Evolutionary conservation across 2,797 vertebrate species (phyloP).

Genomic region (Aythya fuligula): DNA sequence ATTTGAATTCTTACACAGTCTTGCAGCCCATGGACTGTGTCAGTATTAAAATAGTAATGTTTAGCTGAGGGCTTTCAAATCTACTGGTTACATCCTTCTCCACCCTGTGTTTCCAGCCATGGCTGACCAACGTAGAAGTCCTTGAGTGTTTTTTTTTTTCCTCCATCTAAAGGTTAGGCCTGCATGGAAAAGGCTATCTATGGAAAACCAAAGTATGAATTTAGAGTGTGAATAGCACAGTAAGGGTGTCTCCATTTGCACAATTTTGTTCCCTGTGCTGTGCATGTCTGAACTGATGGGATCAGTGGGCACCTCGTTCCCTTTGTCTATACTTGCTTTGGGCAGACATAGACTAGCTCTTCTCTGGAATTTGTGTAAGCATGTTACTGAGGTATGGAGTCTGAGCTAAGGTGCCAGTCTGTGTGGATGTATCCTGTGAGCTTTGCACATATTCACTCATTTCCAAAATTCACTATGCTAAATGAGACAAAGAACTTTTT

Average conservation of each 20-base stretch:
- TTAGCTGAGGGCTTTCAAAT: background rate
- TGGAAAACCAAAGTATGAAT: background rate
- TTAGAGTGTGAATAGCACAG: background rate
- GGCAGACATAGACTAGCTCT: background rate
- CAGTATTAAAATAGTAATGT: background rate
- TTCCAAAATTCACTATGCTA: background rate
- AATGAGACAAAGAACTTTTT: background rate
- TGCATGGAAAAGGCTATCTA: background rate
- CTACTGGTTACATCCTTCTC: background rate
- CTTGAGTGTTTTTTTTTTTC: accelerated
- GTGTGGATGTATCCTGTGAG: background rate
- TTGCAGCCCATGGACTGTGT: background rate
- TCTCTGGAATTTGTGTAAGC: accelerated
- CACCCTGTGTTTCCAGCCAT: background rate
- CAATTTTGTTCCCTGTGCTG: background rate
- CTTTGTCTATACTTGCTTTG: accelerated
- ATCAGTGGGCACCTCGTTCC: background rate
- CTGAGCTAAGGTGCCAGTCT: background rate
- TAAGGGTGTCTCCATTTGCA: background rate
- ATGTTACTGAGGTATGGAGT: background rate
- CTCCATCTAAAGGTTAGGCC: background rate
- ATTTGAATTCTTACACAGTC: background rate
- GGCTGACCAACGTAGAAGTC: background rate
- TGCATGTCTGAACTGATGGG: background rate
- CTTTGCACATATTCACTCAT: background rate